Base-by-base conservation (phyloP, 35 echinoderm and acorn worm species). In the Lytechinus variegatus region DNA sequence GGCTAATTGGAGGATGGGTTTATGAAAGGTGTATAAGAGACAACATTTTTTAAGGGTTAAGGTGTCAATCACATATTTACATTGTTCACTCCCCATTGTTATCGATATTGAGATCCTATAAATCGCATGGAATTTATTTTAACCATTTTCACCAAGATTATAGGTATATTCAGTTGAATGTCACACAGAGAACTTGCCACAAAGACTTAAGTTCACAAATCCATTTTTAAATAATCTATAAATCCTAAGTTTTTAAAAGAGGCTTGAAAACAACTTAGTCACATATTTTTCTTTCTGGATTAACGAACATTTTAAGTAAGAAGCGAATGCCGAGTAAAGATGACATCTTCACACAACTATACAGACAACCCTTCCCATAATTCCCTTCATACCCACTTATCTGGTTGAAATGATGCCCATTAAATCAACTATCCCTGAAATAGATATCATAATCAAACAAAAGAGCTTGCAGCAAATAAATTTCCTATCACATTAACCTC, bases 381-480 rank as follows among this genome's bases (percentile, higher is more conserved):
- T 79, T 79, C n/a, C 66, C 66, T 24, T n/a, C 19, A 24, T n/a
- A n/a, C 16, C 0, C 66, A 79, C 66, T 79, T 79, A 79, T 24
- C 19, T 79, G 66, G 66, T 79, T 24, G 19, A n/a, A 8, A 16
- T 16, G 21, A 79, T 79, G 66, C 66, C n/a, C 66, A 79, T 79
- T 24, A 79, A 79, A 79, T 79, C 66, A 79, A 79, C 66, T 79
- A 16, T 79, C 66, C 66, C 66, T 79, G 66, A 79, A 79, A 79
- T 79, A 24, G 4, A 79, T 16, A 79, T 79, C 5, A 79, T 6
- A 79, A 79, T 79, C 66, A 79, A 79, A 79, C 66, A 79, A 79
- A 19, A 24, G 66, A 79, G 19, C 21, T 24, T n/a, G 16, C 66
- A n/a, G 19, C 66, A 79, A 79, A 79, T 79, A 79, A 24, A 79